Conservation (phyloP, 2,888 invertebrate genomes). For the Ormia ochracea region DNA sequence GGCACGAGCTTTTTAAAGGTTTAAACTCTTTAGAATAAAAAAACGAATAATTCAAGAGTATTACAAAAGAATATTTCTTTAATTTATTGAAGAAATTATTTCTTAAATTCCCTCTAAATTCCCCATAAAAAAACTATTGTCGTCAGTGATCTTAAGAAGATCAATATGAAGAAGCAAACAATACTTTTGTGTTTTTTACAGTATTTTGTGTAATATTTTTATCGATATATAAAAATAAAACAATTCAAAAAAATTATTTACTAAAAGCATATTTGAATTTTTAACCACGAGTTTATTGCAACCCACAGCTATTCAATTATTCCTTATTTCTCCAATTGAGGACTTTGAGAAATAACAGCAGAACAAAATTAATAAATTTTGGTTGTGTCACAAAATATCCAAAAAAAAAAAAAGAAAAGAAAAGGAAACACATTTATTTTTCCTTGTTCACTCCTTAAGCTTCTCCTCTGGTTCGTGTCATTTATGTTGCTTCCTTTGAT, state of each 20-base stretch:
- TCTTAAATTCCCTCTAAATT: too few species aligned
- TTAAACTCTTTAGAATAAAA: too few species aligned
- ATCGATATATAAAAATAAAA: neutral
- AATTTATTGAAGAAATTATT: too few species aligned
- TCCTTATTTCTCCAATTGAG: conserved; percentile 1
- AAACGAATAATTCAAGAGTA: too few species aligned
- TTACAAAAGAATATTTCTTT: too few species aligned
- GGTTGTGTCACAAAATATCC: conserved; percentile 22
- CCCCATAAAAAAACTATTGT: too few species aligned
- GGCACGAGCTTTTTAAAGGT: too few species aligned
- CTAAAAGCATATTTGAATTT: neutral
- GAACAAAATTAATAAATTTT: conserved; percentile 33
- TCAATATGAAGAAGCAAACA: too few species aligned
- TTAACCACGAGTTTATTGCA: neutral
- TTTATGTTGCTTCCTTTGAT: neutral
- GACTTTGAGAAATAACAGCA: neutral
- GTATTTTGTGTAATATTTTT: neutral
- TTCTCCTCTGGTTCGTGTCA: neutral
- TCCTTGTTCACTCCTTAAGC: neutral
- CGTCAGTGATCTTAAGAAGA: too few species aligned
- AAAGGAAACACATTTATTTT: conserved; percentile 30
- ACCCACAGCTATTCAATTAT: conserved; percentile 18
- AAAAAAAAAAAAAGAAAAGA: conserved; percentile 26
- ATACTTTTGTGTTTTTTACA: too few species aligned
- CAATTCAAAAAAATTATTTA: neutral